phyloP scores from a whole-genome alignment of 2,888 invertebrate species.

The Synanthedon vespiformis region DNA sequence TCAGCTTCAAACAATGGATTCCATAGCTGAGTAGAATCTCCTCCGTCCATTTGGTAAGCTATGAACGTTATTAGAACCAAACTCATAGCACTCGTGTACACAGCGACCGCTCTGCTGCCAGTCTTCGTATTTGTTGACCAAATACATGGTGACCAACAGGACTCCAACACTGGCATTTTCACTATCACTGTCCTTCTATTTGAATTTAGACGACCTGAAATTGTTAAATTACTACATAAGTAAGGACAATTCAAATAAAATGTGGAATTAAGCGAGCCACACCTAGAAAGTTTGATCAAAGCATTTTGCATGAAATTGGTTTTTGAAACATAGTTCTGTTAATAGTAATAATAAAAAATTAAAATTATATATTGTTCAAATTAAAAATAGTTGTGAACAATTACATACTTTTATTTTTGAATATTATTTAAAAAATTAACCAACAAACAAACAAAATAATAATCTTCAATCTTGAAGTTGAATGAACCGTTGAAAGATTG shows the following conservation, averaged over 20 bases:
- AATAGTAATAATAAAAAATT: too few species aligned
- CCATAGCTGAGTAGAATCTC: constrained; percentile 89
- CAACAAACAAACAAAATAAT: too few species aligned
- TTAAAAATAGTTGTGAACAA: too few species aligned
- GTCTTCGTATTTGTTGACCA: constrained; percentile 84
- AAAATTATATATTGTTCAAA: too few species aligned
- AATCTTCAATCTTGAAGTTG: too few species aligned
- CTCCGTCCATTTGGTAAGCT: constrained; percentile 84
- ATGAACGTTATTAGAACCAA: constrained; percentile 80
- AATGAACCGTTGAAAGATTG: too few species aligned
- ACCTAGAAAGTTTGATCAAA: too few species aligned
- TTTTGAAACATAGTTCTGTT: too few species aligned
- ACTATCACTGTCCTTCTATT: background rate
- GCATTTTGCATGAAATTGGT: too few species aligned
- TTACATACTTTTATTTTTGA: too few species aligned
- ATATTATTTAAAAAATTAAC: too few species aligned
- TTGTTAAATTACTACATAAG: background rate
- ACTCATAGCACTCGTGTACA: constrained; percentile 81
- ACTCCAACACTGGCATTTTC: constrained; percentile 78
- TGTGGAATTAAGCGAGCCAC: too few species aligned
- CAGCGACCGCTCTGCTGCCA: constrained; percentile 83
- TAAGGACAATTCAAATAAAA: background rate
- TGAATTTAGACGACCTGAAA: background rate
- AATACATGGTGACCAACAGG: constrained; percentile 91
- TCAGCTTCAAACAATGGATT: constrained; percentile 92